A percentile compares a stretch with the other conserved stretches of the same genome.
These are phyloP conservation scores for Drosophila subpulchrella DNA, from an alignment of 1,140 invertebrate species.

Conservation along the genomic window DNA sequence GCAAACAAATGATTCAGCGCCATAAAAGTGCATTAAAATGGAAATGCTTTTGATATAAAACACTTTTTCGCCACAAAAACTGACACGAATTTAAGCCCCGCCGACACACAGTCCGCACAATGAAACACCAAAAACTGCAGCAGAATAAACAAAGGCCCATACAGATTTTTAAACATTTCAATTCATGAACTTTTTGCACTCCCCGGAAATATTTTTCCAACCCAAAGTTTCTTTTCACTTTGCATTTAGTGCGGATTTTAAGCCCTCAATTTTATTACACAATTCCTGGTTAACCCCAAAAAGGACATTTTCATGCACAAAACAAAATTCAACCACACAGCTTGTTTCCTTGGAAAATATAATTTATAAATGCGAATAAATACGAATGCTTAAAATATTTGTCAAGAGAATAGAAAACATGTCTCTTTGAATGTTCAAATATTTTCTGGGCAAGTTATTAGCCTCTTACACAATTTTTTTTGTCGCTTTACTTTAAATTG, in stretches of 20 bases:
- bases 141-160: slow-evolving; percentile 15
- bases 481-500: no score
- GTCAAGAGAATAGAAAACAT: background rate
- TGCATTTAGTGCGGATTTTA: slow-evolving; percentile 26
- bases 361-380: background rate
- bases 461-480: no score
- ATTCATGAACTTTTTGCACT: slow-evolving; percentile 26
- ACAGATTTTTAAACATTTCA: slow-evolving; percentile 23
- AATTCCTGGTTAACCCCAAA: slow-evolving; percentile 7
- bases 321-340: slow-evolving; percentile 11
- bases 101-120: slow-evolving; percentile 22
- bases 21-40: slow-evolving; percentile 39
- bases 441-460: background rate
- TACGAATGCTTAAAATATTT: background rate
- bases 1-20: slow-evolving; percentile 42
- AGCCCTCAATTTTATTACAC: slow-evolving; percentile 4
- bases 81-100: slow-evolving; percentile 38
- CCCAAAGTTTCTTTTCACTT: slow-evolving; percentile 10
- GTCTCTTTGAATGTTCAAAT: background rate
- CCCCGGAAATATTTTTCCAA: slow-evolving; percentile 3
- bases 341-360: slow-evolving; percentile 1
- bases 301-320: background rate
- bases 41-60: slow-evolving; percentile 41
- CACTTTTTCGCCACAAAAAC: slow-evolving; percentile 45
- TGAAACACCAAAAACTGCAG: background rate